Percentiles rank a stretch among this genome's conserved stretches.
phyloP scores from a whole-genome alignment of 1,140 invertebrate genomes.

The Tribolium castaneum region DNA sequence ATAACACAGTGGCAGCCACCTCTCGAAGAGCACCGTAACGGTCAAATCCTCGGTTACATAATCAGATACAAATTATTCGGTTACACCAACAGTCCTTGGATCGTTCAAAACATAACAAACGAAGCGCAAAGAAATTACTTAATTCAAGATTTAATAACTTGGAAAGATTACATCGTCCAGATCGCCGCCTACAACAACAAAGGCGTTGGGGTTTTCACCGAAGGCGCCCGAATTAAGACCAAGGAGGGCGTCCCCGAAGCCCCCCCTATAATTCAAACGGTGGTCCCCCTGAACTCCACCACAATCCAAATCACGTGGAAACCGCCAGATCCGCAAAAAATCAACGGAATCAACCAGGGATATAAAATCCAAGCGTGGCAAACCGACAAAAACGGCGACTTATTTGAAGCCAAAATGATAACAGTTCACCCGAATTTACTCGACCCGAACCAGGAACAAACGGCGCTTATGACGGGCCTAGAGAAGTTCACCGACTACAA shows the following conservation, averaged over 20 bases:
- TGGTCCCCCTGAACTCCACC: conserved; percentile 89
- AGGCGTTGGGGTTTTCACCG: conserved; percentile 92
- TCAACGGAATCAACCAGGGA: conserved; percentile 98
- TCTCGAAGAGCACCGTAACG: conserved; percentile 91
- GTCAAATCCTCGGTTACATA: conserved; percentile 93
- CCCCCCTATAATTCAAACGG: conserved; percentile 84
- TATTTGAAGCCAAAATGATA: conserved; percentile 75
- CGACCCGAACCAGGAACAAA: conserved; percentile 87
- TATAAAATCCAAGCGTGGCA: conserved; percentile 96
- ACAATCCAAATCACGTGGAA: conserved; percentile 86
- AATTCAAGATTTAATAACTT: conserved; percentile 94
- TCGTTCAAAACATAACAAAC: conserved; percentile 90
- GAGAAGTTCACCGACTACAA: conserved; percentile 92
- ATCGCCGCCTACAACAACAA: conserved; percentile 98
- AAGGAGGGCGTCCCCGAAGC: conserved; percentile 95
- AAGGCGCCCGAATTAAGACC: conserved; percentile 93
- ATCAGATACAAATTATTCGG: conserved; percentile 91
- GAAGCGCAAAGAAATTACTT: conserved; percentile 93
- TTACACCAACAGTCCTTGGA: conserved; percentile 92
- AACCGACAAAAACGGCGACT: conserved; percentile 68
- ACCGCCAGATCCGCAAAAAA: conserved; percentile 95
- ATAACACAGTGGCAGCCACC: conserved; percentile 98
- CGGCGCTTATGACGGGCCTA: conserved; percentile 77
- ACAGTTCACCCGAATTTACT: conserved; percentile 88
- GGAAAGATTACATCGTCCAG: conserved; percentile 98